Evolutionary conservation across 2,797 vertebrate genomes (phyloP).

Genomic region (Falco naumanni): DNA sequence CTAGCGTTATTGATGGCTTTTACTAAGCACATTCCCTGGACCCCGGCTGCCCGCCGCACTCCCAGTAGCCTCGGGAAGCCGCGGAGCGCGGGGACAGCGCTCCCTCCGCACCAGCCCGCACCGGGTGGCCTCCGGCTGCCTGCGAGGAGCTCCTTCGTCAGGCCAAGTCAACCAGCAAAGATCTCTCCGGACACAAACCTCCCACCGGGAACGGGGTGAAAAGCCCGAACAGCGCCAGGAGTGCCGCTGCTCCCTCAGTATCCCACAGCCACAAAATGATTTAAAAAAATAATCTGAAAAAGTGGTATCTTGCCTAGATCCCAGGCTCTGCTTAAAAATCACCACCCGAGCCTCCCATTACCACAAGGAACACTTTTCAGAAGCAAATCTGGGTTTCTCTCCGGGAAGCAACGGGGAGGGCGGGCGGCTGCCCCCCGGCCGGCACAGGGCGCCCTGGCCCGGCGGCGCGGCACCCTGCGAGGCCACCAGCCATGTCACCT

Average conservation of each 20-base stretch:
- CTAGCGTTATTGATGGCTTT: neutral
- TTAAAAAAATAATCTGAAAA: too few species aligned
- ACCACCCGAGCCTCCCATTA: fast-evolving
- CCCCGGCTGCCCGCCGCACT: neutral
- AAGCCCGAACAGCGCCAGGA: neutral
- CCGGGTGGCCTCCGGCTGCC: fast-evolving
- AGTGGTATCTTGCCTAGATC: fast-evolving
- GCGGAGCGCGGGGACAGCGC: neutral
- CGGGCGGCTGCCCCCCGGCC: neutral
- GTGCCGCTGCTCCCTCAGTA: fast-evolving
- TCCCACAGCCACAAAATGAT: neutral
- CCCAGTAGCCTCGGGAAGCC: neutral
- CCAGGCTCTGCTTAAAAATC: neutral
- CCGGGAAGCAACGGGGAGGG: neutral
- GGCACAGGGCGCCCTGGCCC: neutral
- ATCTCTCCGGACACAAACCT: neutral
- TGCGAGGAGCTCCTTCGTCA: neutral
- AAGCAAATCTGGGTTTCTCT: neutral
- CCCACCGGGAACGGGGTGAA: neutral
- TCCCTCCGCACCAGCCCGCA: fast-evolving
- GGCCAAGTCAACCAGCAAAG: neutral
- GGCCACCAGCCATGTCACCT: slow-evolving; percentile 15
- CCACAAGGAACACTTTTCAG: neutral
- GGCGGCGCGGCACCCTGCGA: neutral
- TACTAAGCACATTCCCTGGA: neutral